Conservation (phyloP, 2,797 vertebrate species). For the Sebastes taczanowskii region DNA sequence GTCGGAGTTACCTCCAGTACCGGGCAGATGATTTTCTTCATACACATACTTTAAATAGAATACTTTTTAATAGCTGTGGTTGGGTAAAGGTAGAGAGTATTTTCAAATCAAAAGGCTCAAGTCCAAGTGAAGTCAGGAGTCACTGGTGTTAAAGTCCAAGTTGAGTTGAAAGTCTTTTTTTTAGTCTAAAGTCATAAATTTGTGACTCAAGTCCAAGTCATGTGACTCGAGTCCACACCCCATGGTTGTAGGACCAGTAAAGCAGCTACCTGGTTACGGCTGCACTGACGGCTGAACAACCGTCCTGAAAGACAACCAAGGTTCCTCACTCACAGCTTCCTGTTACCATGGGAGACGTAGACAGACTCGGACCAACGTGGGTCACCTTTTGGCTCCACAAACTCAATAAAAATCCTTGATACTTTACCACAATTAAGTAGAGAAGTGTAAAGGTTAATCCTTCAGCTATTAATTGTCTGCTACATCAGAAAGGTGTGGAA, state of each 20-base stretch:
- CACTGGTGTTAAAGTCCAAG: neutral
- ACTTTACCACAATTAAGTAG: conserved; percentile 64
- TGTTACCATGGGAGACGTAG: neutral
- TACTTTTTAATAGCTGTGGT: too few relatives aligned
- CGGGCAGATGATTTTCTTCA: too few relatives aligned
- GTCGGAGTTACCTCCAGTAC: too few relatives aligned
- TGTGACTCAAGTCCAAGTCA: neutral
- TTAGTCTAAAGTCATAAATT: neutral
- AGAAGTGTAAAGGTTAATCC: conserved; percentile 63
- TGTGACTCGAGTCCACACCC: neutral
- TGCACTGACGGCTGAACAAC: neutral
- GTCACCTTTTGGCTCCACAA: conserved; percentile 3
- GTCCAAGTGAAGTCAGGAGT: neutral
- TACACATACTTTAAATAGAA: too few relatives aligned
- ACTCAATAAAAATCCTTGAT: conserved; percentile 11
- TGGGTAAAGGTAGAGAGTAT: too few relatives aligned
- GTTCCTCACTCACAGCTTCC: neutral
- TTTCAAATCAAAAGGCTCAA: neutral
- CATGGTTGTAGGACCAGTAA: neutral
- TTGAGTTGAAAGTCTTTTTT: too few relatives aligned
- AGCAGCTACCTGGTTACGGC: neutral
- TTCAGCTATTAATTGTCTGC: conserved; percentile 68
- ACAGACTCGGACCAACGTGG: neutral
- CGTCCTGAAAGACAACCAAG: neutral
- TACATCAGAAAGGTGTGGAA: conserved; percentile 46